Conservation (phyloP, 1,140 invertebrate species). For the Vollenhovia emeryi region DNA sequence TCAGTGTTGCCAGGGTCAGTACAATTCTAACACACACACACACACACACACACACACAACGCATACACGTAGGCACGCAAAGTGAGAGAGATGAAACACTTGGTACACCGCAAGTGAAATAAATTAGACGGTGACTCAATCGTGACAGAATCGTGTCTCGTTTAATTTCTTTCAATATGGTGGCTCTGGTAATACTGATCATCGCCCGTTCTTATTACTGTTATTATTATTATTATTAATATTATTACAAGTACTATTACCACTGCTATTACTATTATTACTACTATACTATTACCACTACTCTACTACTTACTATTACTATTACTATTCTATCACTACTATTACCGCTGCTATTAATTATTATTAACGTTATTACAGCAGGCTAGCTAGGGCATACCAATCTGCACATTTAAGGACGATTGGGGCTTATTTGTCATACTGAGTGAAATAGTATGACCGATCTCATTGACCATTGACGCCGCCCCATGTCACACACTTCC, state of each 20-base stretch:
- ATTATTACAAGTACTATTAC: constrained; percentile 65
- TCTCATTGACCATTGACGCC: constrained; percentile 83
- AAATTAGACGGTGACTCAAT: constrained; percentile 6
- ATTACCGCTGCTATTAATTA: constrained; percentile 79
- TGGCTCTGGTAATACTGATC: constrained; percentile 31
- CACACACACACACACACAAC: not conserved
- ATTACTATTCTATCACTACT: constrained; percentile 74
- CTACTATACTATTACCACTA: constrained; percentile 77
- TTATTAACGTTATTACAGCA: constrained; percentile 78
- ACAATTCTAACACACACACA: constrained; percentile 54
- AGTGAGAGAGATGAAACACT: not conserved
- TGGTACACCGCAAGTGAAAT: not conserved
- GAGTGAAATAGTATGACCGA: constrained; percentile 78
- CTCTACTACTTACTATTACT: constrained; percentile 76
- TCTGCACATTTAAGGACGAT: constrained; percentile 67
- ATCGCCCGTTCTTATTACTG: constrained; percentile 51
- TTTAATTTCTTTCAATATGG: constrained; percentile 29
- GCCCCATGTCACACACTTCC: constrained; percentile 76
- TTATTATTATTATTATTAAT: constrained; percentile 53
- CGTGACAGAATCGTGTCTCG: not conserved
- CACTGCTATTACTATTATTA: constrained; percentile 68
- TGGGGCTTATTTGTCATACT: constrained; percentile 77
- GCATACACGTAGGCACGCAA: not conserved
- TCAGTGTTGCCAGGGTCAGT: constrained; percentile 70
- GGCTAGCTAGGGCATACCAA: constrained; percentile 79